Percentiles rank a stretch among this genome's conserved stretches.
These are phyloP conservation scores for Beroe ovata DNA, from an alignment of 37 sponge, comb jelly and placozoan genomes.

Conservation along the genomic window DNA sequence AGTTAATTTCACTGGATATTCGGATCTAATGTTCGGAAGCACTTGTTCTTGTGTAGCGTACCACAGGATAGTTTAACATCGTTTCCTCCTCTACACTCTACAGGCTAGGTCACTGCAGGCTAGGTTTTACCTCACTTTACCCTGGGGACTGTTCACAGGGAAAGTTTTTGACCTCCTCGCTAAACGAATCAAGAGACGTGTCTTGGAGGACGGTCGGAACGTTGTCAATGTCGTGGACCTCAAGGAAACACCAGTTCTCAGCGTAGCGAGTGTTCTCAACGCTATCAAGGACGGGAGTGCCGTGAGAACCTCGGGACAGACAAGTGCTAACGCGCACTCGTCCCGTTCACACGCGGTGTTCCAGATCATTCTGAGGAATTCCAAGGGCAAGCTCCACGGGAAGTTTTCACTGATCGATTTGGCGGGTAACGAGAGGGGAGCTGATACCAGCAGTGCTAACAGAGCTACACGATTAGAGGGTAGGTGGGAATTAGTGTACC, in stretches of 20 bases:
- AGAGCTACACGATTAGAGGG: constrained; percentile 94
- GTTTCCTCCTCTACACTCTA: no score
- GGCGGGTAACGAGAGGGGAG: constrained; percentile 98
- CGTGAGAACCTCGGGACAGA: constrained; percentile 89
- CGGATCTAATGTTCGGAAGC: no score
- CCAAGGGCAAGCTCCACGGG: constrained; percentile 79
- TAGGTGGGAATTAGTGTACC: no score
- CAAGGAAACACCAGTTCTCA: constrained; percentile 75
- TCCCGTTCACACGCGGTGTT: constrained; percentile 97
- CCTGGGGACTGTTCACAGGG: no score
- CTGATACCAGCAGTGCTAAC: constrained; percentile 90
- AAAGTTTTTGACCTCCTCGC: constrained; percentile 91
- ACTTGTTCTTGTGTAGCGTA: no score
- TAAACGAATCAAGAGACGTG: constrained; percentile 75
- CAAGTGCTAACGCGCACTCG: constrained; percentile 95
- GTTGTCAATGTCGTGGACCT: constrained; percentile 82
- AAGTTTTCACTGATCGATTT: constrained; percentile 97
- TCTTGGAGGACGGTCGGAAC: constrained; percentile 84
- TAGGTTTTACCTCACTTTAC: no score
- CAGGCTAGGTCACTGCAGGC: no score
- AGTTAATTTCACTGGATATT: no score
- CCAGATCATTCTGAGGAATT: constrained; percentile 71
- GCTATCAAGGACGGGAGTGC: constrained; percentile 78
- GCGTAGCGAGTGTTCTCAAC: constrained; percentile 79
- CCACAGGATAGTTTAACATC: no score